Conservation (phyloP, 1,140 invertebrate species). For the Pogonognathellus flavescens region DNA sequence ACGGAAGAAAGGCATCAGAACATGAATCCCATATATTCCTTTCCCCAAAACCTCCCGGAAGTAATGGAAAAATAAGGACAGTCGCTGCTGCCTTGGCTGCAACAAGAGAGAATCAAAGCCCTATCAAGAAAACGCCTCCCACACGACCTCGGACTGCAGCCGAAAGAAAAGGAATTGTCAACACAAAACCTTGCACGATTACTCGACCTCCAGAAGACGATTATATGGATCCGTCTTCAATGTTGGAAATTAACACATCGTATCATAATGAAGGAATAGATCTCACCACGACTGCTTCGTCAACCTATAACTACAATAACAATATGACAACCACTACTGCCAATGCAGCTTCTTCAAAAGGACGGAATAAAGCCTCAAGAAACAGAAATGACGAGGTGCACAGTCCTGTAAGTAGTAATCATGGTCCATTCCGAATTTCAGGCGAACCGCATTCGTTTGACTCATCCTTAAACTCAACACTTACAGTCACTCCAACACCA, state of each 20-base stretch:
- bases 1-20: constrained; percentile 57
- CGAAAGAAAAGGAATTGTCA: constrained; percentile 1
- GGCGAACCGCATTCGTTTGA: background rate
- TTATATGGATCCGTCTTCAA: constrained; percentile 62
- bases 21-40: constrained; percentile 57
- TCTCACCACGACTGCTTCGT: constrained; percentile 41
- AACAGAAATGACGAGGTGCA: background rate
- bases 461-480: background rate
- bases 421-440: constrained; percentile 16
- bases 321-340: constrained; percentile 6
- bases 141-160: constrained; percentile 22
- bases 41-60: constrained; percentile 59
- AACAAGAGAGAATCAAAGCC: constrained; percentile 30
- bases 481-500: background rate
- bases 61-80: constrained; percentile 62
- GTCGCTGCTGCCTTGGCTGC: constrained; percentile 65
- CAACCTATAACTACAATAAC: constrained; percentile 28
- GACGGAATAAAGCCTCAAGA: background rate
- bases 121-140: background rate
- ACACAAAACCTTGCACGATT: constrained; percentile 53
- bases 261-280: constrained; percentile 39
- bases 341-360: background rate
- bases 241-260: constrained; percentile 61
- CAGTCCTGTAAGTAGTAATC: background rate
- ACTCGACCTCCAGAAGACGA: constrained; percentile 60